Evolutionary conservation across 2,888 invertebrate genomes (phyloP), one percentile per base, ranked within the genome.

Genomic region (Harpalus rubripes): DNA sequence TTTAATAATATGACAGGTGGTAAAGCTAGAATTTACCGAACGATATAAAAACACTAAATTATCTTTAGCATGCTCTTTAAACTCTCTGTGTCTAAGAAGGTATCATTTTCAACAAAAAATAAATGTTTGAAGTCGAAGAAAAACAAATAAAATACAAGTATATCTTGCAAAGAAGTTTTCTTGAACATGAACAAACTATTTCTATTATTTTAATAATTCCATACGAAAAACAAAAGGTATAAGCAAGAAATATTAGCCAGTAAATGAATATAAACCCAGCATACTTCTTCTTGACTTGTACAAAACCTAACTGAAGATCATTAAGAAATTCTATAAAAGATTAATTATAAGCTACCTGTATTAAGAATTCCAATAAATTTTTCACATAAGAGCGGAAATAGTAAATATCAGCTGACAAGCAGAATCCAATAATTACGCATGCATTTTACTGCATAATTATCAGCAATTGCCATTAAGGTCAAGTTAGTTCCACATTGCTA

Each of bases 381-480:
- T 74, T 74, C 44, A 16, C 18, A 41, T 32, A 74, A 18, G 15
- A 74, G 41, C 72, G 72, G 72, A 74, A 74, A 74, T 18, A 74
- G 16, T 74, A 74, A 74, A 74, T 74, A 74, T 74, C 18, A 44
- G 7, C 72, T 74, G 72, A 15, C 72, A 74, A 74, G 72, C 12
- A 18, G 8, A 74, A 41, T 74, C 44, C 72, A 32, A 56, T 78
- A 22, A 78, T 78, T 78, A 78, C 78, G 32, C 56, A 58, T 78
- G 78, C 56, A 78, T 58, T 78, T 58, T 16, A 58, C 78, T 78
- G 78, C 78, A 78, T 78, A 78, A 78, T 78, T 78, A 78, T 58
- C 78, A 58, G 22, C 78, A 78, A 78, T 58, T 15, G 78, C 56
- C 41, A 58, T 78, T 78, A 58, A 78, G 22, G 78, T 78, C 78